These are phyloP conservation scores for Naso thynnoides DNA, from an alignment of 2,797 vertebrate genomes.

Conservation along the genomic window DNA sequence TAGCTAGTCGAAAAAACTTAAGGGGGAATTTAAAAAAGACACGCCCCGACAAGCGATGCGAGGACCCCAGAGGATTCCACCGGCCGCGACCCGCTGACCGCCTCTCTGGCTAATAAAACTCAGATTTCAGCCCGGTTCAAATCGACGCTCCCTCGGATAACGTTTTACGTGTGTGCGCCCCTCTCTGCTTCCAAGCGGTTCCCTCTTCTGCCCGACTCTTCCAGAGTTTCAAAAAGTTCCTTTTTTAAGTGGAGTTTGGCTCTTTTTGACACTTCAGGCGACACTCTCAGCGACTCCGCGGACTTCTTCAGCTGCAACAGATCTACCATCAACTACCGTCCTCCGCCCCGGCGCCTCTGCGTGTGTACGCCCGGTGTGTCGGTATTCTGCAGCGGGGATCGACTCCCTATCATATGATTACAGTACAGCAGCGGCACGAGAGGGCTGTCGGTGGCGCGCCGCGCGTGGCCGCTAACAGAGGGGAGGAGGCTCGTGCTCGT, in stretches of 20 bases:
- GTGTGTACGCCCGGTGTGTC: constrained; percentile 63
- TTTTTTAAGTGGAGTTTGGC: constrained; percentile 17
- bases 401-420: constrained; percentile 85
- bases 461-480: constrained; percentile 66
- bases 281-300: constrained; percentile 23
- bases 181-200: constrained; percentile 25
- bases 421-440: constrained; percentile 74
- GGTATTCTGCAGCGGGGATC: constrained; percentile 73
- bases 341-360: constrained; percentile 48
- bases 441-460: constrained; percentile 65
- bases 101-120: constrained; percentile 32
- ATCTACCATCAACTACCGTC: constrained; percentile 26
- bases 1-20: constrained; percentile 28
- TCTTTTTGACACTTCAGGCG: constrained; percentile 19
- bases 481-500: constrained; percentile 63
- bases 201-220: constrained; percentile 43
- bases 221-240: constrained; percentile 70
- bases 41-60: constrained; percentile 51
- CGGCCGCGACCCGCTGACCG: constrained; percentile 59
- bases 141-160: constrained; percentile 43
- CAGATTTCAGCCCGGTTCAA: constrained; percentile 47
- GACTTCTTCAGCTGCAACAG: constrained; percentile 24
- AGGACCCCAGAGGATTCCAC: constrained; percentile 58
- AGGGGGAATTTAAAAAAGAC: constrained; percentile 2
- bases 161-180: constrained; percentile 16